These are phyloP conservation scores for Lampropteryx suffumata DNA, from an alignment of 2,888 invertebrate genomes.

Conservation along the genomic window DNA sequence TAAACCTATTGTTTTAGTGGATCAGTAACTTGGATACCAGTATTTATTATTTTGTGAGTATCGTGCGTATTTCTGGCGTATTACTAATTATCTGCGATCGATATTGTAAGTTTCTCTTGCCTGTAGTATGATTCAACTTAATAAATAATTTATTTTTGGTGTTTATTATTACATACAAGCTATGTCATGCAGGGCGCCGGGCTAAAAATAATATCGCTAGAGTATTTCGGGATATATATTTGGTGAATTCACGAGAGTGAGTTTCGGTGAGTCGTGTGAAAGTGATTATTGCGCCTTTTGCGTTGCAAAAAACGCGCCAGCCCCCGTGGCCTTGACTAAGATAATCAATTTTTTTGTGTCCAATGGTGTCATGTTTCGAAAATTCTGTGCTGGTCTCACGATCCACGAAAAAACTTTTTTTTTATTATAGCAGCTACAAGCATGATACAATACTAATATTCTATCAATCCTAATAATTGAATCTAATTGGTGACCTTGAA, in stretches of 20 bases:
- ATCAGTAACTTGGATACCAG: constrained; percentile 64
- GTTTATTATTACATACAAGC: constrained; percentile 46
- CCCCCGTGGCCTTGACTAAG: constrained; percentile 57
- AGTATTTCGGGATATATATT: constrained; percentile 75
- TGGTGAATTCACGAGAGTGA: constrained; percentile 70
- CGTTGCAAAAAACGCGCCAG: constrained; percentile 41
- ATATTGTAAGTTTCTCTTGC: constrained; percentile 50
- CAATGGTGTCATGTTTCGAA: constrained; percentile 32
- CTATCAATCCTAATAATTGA: not conserved
- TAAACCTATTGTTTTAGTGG: constrained; percentile 44
- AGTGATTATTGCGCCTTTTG: constrained; percentile 60
- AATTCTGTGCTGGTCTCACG: constrained; percentile 4
- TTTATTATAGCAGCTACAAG: not conserved
- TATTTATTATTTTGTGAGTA: constrained; percentile 71
- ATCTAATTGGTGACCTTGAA: constrained; percentile 18
- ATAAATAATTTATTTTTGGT: constrained; percentile 51
- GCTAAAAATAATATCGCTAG: constrained; percentile 72
- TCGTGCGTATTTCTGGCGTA: constrained; percentile 50
- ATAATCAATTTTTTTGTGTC: constrained; percentile 30
- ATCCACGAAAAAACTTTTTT: not conserved
- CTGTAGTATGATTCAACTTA: constrained; percentile 52
- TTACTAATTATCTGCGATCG: constrained; percentile 57
- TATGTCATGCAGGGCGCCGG: constrained; percentile 64
- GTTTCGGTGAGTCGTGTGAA: constrained; percentile 68
- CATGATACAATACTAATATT: not conserved